Percentiles rank a stretch among this genome's conserved stretches.
These are phyloP conservation scores for Bubalus kerabau DNA, from an alignment of 2,113 vertebrate genomes.

Conservation along the genomic window DNA sequence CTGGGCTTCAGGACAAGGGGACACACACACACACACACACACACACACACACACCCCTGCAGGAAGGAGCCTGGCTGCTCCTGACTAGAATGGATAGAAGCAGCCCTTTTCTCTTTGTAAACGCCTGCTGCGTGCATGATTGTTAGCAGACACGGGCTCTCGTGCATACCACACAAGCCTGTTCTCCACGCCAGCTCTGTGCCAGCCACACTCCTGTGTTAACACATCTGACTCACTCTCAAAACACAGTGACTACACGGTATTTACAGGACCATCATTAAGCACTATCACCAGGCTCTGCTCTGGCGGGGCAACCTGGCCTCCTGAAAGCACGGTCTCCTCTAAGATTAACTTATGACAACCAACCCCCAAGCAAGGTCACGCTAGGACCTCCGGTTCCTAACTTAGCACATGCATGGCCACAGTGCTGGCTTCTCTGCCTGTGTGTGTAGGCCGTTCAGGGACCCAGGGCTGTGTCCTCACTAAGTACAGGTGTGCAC, in stretches of 20 bases:
- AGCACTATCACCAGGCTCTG: accelerated
- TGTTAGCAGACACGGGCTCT: background rate
- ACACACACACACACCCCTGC: too few relatives aligned
- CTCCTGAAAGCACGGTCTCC: background rate
- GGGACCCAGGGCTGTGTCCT: background rate
- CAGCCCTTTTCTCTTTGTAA: background rate
- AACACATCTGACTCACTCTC: background rate
- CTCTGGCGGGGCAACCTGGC: background rate
- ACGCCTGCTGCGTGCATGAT: background rate
- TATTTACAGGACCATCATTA: background rate
- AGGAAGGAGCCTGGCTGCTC: background rate
- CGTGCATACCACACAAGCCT: accelerated
- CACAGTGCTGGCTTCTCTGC: background rate
- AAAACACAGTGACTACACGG: background rate
- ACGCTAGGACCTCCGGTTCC: accelerated
- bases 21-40: background rate
- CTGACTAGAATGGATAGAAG: background rate
- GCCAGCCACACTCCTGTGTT: background rate
- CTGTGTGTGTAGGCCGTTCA: background rate
- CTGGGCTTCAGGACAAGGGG: background rate
- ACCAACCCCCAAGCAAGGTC: too few relatives aligned
- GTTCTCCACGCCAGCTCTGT: background rate
- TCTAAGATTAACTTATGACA: background rate
- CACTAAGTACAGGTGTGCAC: too few relatives aligned
- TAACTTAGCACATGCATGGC: accelerated